phyloP scores from a whole-genome alignment of 2,888 invertebrate genomes.

The Galeopsomyia nigrocyanea region DNA sequence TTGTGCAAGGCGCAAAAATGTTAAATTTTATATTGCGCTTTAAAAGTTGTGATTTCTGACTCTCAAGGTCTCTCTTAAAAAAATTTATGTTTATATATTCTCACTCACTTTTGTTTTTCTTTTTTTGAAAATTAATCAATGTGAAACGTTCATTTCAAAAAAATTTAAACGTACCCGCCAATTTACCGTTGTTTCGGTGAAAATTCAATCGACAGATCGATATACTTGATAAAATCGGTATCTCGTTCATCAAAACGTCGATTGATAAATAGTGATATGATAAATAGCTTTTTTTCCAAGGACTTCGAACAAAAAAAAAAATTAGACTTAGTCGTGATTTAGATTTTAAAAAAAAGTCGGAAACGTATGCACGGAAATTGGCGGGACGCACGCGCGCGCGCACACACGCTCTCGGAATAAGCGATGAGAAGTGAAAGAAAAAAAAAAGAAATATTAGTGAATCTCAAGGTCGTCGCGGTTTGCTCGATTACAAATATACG shows the following conservation, averaged over 20 bases:
- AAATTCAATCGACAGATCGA: too few relatives aligned
- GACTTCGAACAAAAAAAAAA: background rate
- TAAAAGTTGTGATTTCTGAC: conserved; percentile 59
- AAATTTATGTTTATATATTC: conserved; percentile 38
- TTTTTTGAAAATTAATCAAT: conserved; percentile 7
- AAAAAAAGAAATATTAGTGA: conserved; percentile 24
- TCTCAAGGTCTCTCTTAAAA: conserved; percentile 54
- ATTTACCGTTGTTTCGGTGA: too few relatives aligned
- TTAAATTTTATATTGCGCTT: conserved; percentile 53
- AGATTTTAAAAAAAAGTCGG: conserved; percentile 16
- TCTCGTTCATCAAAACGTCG: background rate
- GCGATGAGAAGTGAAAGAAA: conserved; percentile 20
- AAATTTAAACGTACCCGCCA: conserved; percentile 24
- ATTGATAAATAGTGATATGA: background rate
- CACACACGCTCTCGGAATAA: conserved; percentile 2
- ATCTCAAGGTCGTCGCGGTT: conserved; percentile 43
- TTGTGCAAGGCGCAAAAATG: conserved; percentile 54
- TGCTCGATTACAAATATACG: conserved; percentile 16
- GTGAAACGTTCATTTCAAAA: background rate
- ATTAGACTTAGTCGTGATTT: conserved; percentile 22
- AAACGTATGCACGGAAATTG: conserved; percentile 28
- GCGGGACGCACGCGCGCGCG: conserved; percentile 27
- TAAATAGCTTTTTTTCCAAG: background rate
- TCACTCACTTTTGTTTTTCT: conserved; percentile 38
- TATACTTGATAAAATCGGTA: background rate